A percentile compares a stretch with the other conserved stretches of the same genome.
Conservation (phyloP, 2,888 invertebrate genomes). For the Plagodis pulveraria region DNA sequence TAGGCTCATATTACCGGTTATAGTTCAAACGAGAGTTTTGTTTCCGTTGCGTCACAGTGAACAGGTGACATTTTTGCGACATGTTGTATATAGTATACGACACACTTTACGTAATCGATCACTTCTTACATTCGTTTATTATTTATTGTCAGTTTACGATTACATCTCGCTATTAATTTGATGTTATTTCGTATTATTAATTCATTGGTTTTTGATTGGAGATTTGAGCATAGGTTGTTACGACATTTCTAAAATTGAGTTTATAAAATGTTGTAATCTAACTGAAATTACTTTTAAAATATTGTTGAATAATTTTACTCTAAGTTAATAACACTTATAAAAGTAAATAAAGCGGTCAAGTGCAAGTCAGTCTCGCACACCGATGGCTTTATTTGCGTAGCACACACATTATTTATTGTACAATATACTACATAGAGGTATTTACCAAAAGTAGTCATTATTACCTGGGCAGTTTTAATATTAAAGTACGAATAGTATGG, state of each 20-base stretch:
- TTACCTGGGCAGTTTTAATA: too few relatives aligned
- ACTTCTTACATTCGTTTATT: slow-evolving; percentile 40
- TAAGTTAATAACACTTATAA: too few relatives aligned
- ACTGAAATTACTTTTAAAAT: too few relatives aligned
- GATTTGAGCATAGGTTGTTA: slow-evolving; percentile 6
- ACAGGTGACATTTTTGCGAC: slow-evolving; percentile 38
- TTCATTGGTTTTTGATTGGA: slow-evolving; percentile 11
- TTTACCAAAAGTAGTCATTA: too few relatives aligned
- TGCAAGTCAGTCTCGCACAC: too few relatives aligned
- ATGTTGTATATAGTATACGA: slow-evolving; percentile 51
- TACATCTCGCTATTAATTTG: slow-evolving; percentile 25
- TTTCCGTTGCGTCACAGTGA: slow-evolving; percentile 37
- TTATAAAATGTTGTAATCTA: too few relatives aligned
- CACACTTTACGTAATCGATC: slow-evolving; percentile 56
- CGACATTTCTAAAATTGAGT: slow-evolving; percentile 4
- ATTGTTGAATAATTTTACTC: too few relatives aligned
- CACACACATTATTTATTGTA: too few relatives aligned
- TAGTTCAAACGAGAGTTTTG: slow-evolving; percentile 16
- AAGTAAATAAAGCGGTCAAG: too few relatives aligned
- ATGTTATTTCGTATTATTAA: slow-evolving; percentile 16
- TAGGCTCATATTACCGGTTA: slow-evolving; percentile 12
- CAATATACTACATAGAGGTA: too few relatives aligned
- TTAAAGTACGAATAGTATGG: too few relatives aligned
- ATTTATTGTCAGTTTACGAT: slow-evolving; percentile 39
- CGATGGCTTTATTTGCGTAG: too few relatives aligned